Percentiles rank a stretch among this genome's conserved stretches.
These are phyloP conservation scores for Lycocerus yunnanus DNA, from an alignment of 2,888 invertebrate genomes.

Conservation along the genomic window DNA sequence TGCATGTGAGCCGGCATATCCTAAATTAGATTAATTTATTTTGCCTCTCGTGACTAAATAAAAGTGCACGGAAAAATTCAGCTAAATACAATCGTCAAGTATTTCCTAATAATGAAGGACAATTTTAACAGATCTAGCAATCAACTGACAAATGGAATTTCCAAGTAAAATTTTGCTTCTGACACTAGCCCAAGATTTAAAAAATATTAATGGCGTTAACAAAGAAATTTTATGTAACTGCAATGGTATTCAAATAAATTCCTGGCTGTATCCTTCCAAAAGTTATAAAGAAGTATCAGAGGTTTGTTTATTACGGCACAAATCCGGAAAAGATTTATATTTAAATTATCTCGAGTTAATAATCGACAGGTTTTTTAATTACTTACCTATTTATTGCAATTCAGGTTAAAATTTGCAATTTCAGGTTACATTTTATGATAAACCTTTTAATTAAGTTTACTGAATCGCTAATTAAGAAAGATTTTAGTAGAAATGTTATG, in stretches of 20 bases:
- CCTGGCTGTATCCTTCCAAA: conserved; percentile 31
- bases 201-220: conserved; percentile 17
- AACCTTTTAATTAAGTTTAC: conserved; percentile 18
- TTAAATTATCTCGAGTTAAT: conserved; percentile 26
- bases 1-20: no score
- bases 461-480: neutral
- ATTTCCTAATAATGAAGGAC: no score
- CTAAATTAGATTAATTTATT: no score
- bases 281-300: conserved; percentile 12
- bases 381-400: neutral
- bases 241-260: conserved; percentile 13
- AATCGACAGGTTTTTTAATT: conserved; percentile 28
- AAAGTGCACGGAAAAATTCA: no score
- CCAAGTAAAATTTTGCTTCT: conserved; percentile 23
- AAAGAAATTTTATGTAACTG: conserved; percentile 17
- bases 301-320: neutral
- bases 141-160: conserved; percentile 27
- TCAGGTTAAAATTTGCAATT: neutral
- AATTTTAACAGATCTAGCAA: neutral
- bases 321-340: conserved; percentile 17
- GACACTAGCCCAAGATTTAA: conserved; percentile 31
- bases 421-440: conserved; percentile 31
- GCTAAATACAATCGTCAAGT: no score
- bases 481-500: conserved; percentile 14
- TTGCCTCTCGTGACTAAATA: no score